phyloP scores from a whole-genome alignment of 2,797 vertebrate genomes.

The Mionectes olivaceus region DNA sequence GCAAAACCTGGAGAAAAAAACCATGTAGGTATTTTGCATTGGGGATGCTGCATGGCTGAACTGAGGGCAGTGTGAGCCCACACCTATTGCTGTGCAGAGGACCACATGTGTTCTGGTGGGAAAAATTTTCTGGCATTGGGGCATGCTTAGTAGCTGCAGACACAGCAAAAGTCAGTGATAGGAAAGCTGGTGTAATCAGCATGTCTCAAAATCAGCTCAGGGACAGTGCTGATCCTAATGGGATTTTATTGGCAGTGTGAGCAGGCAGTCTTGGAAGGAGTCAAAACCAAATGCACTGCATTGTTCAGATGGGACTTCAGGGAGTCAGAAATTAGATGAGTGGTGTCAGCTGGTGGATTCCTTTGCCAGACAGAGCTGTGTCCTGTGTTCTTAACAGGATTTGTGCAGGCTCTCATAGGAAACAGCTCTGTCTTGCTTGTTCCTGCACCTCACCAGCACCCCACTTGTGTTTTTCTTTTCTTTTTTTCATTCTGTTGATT shows the following conservation, averaged over 20 bases:
- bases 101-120: neutral
- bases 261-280: neutral
- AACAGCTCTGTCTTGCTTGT: neutral
- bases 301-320: neutral
- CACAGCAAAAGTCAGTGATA: neutral
- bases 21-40: constrained; percentile 78
- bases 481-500: neutral
- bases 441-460: neutral
- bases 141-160: neutral
- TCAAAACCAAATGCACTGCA: neutral
- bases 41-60: neutral
- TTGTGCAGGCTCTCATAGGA: neutral
- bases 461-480: neutral
- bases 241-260: neutral
- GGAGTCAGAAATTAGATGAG: neutral
- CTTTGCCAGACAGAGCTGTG: neutral
- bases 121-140: neutral
- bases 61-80: neutral
- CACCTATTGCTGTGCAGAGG: neutral
- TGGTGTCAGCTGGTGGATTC: neutral
- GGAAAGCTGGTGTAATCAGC: neutral
- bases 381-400: neutral
- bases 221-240: neutral
- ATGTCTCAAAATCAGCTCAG: neutral
- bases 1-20: constrained; percentile 84